Base-by-base conservation (phyloP, 2,113 vertebrate species). In the Tenrec ecaudatus region DNA sequence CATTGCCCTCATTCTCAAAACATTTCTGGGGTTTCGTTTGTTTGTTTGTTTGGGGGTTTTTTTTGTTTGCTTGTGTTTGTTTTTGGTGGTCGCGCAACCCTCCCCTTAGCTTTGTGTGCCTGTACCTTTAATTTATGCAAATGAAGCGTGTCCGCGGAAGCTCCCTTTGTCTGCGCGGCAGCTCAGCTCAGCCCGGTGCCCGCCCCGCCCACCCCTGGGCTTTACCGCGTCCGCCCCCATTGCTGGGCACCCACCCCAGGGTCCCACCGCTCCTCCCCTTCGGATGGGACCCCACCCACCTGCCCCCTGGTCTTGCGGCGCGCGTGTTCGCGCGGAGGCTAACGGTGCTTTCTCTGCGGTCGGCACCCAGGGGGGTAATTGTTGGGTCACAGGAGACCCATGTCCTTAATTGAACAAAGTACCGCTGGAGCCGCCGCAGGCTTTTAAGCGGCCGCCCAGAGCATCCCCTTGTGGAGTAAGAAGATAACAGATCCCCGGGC, bases 141-240 rank as follows among this genome's bases (percentile, higher is more conserved):
- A 82, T 27, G 77, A 57, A 16, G 71, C 36, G 76, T 3, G 0
- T 62, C 85, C 14, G 31, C 29, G 81, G 47, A 8, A 3, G 29
- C 81, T 66, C 40, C 71, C 92, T 95, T 93, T 38, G 64, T 71
- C 36, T 69, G 36, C 12, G 33, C 4, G 64, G 23, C 25, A 25
- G 64, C 64, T 22, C 20, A 22, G 60, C 15, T 22, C 25, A 9
- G 64, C 64, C 60, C 4, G 22, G 0, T 25, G n/a, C 29, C 31
- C n/a, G n/a, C n/a, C 29, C 29, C 71, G 38, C 23, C 22, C 3
- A 0, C 36, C 19, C 6, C 0, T 6, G 3, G 1, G 11, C 36
- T 73, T 31, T 62, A 33, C 2, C 12, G 75, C 81, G 38, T 27
- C 66, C 43, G 43, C 43, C 10, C 43, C 43, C 10, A 47, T 10